Conservation (phyloP, 2,797 vertebrate species). For the Macropus fuliginosus region DNA sequence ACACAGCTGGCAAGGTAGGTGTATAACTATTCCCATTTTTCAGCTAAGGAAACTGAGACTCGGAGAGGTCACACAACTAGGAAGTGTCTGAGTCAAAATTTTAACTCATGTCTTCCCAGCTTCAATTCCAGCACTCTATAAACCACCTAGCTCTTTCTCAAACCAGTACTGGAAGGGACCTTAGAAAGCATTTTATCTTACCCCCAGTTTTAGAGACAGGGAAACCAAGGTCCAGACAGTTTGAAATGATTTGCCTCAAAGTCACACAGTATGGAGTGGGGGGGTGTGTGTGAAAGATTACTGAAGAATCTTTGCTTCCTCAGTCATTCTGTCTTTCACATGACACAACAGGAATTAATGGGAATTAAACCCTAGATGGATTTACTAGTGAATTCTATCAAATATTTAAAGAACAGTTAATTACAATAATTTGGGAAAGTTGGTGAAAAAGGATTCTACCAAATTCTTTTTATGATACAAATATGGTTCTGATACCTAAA, state of each 20-base stretch:
- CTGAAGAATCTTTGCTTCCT: neutral
- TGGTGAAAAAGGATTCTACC: too few species aligned
- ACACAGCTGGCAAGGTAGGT: neutral
- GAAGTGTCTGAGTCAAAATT: neutral
- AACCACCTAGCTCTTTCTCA: neutral
- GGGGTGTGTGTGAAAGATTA: neutral
- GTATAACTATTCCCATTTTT: neutral
- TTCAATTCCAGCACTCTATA: neutral
- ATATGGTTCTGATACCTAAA: too few species aligned
- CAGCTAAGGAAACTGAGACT: neutral
- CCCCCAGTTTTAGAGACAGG: neutral
- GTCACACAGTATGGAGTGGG: neutral
- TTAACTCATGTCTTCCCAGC: neutral
- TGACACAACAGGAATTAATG: neutral
- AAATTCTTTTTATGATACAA: too few species aligned
- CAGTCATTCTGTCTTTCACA: neutral
- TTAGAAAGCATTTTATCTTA: neutral
- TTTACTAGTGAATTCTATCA: too few species aligned
- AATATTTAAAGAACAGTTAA: too few species aligned
- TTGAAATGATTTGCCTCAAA: neutral
- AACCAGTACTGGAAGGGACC: neutral
- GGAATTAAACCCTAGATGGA: neutral
- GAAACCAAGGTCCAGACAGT: neutral
- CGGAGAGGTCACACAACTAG: neutral
- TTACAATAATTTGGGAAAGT: too few species aligned